phyloP scores from a whole-genome alignment of 2,888 invertebrate species.

The Xanthia togata region DNA sequence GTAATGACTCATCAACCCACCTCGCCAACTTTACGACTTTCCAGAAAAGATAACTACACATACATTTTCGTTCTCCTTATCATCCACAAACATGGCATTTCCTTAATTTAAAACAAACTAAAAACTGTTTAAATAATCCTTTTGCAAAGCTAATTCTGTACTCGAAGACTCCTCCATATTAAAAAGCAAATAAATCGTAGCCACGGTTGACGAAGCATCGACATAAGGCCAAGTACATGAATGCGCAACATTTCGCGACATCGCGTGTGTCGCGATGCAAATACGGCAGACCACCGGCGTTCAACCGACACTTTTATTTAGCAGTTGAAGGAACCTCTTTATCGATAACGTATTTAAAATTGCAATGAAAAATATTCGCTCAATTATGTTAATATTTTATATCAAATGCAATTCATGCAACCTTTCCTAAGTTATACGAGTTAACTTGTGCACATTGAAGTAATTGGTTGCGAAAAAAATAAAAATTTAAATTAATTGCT shows the following conservation, averaged over 20 bases:
- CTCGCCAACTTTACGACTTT: constrained; percentile 49
- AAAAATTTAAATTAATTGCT: constrained; percentile 33
- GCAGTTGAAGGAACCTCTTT: constrained; percentile 42
- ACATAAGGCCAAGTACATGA: constrained; percentile 60
- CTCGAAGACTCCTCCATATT: constrained; percentile 52
- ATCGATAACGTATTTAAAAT: constrained; percentile 57
- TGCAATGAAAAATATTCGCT: constrained; percentile 34
- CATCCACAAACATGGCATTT: constrained; percentile 36
- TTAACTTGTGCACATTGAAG: constrained; percentile 22
- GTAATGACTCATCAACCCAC: constrained; percentile 30
- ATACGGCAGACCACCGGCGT: constrained; percentile 72
- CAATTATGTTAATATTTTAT: constrained; percentile 50
- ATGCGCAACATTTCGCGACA: constrained; percentile 56
- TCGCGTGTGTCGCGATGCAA: constrained; percentile 74
- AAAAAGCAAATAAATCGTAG: constrained; percentile 62
- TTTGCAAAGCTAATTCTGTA: constrained; percentile 54
- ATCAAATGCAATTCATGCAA: constrained; percentile 32
- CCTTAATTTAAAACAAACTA: constrained; percentile 43
- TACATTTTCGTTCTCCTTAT: constrained; percentile 34
- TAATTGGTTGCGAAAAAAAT: constrained; percentile 39
- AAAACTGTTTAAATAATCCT: constrained; percentile 52
- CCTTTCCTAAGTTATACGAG: constrained; percentile 31
- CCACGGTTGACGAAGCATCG: constrained; percentile 59
- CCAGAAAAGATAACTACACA: constrained; percentile 42
- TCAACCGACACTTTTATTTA: constrained; percentile 61